A percentile compares a stretch with the other conserved stretches of the same genome.
Evolutionary conservation across 2,797 vertebrate species (phyloP).

Genomic region (Eidolon dupreanum): DNA sequence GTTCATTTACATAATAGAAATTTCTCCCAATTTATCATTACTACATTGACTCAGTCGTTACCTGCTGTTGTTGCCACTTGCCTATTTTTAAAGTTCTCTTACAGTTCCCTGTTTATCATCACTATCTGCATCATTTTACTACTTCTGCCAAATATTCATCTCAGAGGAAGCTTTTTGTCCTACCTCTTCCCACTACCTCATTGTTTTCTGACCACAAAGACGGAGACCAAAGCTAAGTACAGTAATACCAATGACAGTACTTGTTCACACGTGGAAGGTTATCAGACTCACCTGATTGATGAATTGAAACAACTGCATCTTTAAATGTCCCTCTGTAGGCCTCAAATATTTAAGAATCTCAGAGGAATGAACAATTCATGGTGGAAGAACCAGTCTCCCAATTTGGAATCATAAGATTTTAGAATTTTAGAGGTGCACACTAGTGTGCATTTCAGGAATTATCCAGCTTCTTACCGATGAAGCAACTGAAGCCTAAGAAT

Average conservation of each 20-base stretch:
- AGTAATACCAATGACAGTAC: neutral
- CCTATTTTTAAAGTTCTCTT: neutral
- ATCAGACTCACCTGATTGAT: neutral
- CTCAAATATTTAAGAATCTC: neutral
- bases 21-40: neutral
- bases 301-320: constrained; percentile 5
- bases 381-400: constrained; percentile 18
- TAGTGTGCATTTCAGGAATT: neutral
- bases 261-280: neutral
- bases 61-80: neutral
- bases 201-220: neutral
- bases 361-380: neutral
- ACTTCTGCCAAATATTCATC: neutral
- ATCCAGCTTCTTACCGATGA: neutral
- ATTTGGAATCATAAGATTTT: neutral
- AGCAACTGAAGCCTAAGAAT: neutral
- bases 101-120: neutral
- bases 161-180: neutral
- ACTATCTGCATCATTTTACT: neutral
- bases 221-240: neutral
- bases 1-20: neutral
- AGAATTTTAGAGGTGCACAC: neutral
- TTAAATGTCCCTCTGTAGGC: neutral
- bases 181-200: neutral
- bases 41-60: neutral